Evolutionary conservation across 1,140 invertebrate species (phyloP).

Genomic region (Drosophila quadrilineata): DNA sequence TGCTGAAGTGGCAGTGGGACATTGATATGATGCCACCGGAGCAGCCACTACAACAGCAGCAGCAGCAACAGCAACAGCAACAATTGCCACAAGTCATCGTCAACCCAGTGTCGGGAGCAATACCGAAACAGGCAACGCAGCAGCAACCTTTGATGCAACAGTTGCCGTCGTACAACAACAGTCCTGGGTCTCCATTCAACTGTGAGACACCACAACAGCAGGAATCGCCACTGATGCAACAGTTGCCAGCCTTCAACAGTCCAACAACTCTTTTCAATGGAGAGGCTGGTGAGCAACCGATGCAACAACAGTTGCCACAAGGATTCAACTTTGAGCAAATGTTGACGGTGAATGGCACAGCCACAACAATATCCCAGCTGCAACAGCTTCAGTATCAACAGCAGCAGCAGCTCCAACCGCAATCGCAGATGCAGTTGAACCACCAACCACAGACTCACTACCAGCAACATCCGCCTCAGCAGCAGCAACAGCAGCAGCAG

Average conservation of each 20-base stretch:
- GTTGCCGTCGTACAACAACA: too few species aligned
- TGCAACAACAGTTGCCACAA: too few species aligned
- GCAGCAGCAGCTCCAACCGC: not conserved
- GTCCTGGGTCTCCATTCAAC: too few species aligned
- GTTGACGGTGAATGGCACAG: too few species aligned
- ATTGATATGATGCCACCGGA: not conserved
- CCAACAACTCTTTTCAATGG: too few species aligned
- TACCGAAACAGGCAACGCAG: too few species aligned
- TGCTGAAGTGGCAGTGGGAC: conserved; percentile 39
- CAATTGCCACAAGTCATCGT: not conserved
- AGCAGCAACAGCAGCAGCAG: conserved; percentile 9
- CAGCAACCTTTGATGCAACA: not conserved
- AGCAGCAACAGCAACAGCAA: conserved; percentile 5
- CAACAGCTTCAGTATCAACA: not conserved
- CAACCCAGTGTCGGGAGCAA: too few species aligned
- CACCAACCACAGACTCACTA: not conserved
- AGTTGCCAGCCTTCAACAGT: too few species aligned
- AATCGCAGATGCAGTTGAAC: not conserved
- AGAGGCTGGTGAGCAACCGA: too few species aligned
- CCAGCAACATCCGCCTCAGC: conserved; percentile 9
- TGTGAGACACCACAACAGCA: too few species aligned
- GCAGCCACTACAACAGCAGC: not conserved
- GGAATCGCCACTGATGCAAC: too few species aligned
- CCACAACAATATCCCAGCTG: not conserved
- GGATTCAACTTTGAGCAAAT: too few species aligned